Evolutionary conservation across 2,797 vertebrate genomes (phyloP).

Genomic region (Microchirus variegatus): DNA sequence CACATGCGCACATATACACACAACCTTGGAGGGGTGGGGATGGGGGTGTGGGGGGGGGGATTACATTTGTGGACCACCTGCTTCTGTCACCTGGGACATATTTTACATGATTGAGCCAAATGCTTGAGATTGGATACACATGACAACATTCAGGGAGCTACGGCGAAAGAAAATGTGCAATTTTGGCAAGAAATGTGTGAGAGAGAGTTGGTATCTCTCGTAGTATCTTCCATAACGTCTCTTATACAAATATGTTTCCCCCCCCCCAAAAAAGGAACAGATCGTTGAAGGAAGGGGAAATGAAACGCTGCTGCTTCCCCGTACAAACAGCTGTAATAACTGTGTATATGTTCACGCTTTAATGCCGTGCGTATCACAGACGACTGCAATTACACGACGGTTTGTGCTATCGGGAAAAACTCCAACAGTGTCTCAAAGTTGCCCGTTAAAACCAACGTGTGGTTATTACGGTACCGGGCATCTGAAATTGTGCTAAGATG

Average conservation of each 20-base stretch:
- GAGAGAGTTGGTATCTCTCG: constrained; percentile 19
- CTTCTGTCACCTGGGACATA: constrained; percentile 70
- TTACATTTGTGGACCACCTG: constrained; percentile 70
- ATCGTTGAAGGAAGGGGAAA: constrained; percentile 72
- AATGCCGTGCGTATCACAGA: too few species aligned
- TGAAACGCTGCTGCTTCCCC: constrained; percentile 73
- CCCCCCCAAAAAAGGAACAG: constrained; percentile 67
- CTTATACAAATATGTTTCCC: constrained; percentile 49
- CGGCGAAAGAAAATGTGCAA: constrained; percentile 31
- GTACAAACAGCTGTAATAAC: constrained; percentile 79
- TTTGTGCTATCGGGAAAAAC: too few species aligned
- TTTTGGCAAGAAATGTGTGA: constrained; percentile 29
- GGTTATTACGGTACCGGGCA: too few species aligned
- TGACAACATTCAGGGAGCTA: constrained; percentile 59
- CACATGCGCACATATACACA: constrained; percentile 18
- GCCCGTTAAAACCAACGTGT: too few species aligned
- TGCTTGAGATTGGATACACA: constrained; percentile 72
- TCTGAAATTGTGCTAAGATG: too few species aligned
- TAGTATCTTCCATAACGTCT: constrained; percentile 7
- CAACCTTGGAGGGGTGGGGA: constrained; percentile 26
- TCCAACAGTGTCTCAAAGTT: too few species aligned
- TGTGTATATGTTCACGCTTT: constrained; percentile 77
- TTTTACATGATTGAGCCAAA: constrained; percentile 76
- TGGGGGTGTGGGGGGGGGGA: constrained; percentile 10
- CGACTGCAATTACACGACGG: too few species aligned